Percentiles rank a stretch among this genome's conserved stretches.
Evolutionary conservation across 2,113 vertebrate genomes (phyloP).

Genomic region (Seriola rivoliana): DNA sequence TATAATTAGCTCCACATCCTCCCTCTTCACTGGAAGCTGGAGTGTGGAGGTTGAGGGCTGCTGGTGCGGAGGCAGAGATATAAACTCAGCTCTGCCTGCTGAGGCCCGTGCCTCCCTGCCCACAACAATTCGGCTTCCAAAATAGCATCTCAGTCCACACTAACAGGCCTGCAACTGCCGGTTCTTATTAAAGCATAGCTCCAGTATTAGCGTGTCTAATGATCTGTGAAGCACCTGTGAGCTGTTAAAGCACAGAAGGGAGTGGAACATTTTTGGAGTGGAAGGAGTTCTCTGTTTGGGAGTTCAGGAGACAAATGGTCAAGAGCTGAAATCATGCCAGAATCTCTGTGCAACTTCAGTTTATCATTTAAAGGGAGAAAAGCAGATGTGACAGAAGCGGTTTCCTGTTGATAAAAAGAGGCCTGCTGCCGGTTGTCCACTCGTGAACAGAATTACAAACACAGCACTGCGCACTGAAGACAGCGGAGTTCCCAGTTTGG

Average conservation of each 20-base stretch:
- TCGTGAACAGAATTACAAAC: constrained; percentile 63
- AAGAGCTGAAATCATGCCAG: constrained; percentile 11
- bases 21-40: constrained; percentile 28
- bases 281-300: constrained; percentile 22
- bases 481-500: neutral
- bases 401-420: constrained; percentile 14
- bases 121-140: constrained; percentile 52
- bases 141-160: constrained; percentile 50
- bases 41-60: constrained; percentile 48
- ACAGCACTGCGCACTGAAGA: constrained; percentile 26
- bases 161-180: neutral
- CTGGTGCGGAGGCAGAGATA: constrained; percentile 56
- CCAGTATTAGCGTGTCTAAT: constrained; percentile 32
- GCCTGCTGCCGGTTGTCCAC: constrained; percentile 26
- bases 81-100: constrained; percentile 33
- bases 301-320: constrained; percentile 29
- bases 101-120: constrained; percentile 33
- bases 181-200: constrained; percentile 28
- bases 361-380: neutral
- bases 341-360: neutral
- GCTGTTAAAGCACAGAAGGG: constrained; percentile 11
- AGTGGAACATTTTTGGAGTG: constrained; percentile 19
- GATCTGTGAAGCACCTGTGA: constrained; percentile 28
- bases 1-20: constrained; percentile 47
- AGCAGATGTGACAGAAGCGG: neutral